Conservation (phyloP, 2,888 invertebrate genomes). For the Incurvaria masculella region DNA sequence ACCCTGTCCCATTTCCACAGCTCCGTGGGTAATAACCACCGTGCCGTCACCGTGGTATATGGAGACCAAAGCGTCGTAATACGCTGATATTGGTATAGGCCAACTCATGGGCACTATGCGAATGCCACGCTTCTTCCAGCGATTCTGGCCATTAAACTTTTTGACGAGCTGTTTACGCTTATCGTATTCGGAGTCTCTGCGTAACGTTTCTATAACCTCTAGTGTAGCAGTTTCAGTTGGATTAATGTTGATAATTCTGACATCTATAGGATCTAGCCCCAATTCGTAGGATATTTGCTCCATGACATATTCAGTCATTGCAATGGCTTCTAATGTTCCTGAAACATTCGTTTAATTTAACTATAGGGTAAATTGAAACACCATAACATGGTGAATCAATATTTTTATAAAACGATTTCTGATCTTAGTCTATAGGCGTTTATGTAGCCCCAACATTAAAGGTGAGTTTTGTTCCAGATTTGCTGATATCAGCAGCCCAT, state of each 20-base stretch:
- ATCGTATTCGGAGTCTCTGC: slow-evolving; percentile 50
- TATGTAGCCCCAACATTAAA: too few species aligned
- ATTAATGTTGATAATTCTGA: slow-evolving; percentile 53
- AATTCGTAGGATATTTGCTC: slow-evolving; percentile 61
- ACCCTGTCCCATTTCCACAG: slow-evolving; percentile 80
- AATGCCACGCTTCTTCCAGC: slow-evolving; percentile 78
- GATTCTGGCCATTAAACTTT: slow-evolving; percentile 63
- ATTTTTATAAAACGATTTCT: too few species aligned
- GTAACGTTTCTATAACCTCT: slow-evolving; percentile 49
- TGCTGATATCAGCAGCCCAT: too few species aligned
- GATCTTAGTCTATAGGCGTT: too few species aligned
- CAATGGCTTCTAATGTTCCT: slow-evolving; percentile 64
- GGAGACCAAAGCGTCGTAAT: slow-evolving; percentile 58
- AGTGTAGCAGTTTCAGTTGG: slow-evolving; percentile 27
- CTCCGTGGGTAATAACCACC: slow-evolving; percentile 68
- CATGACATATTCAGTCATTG: slow-evolving; percentile 61
- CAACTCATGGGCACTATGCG: slow-evolving; percentile 68
- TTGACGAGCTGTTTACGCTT: slow-evolving; percentile 51
- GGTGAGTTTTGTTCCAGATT: too few species aligned
- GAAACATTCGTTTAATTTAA: too few species aligned
- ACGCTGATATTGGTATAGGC: slow-evolving; percentile 48
- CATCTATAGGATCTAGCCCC: slow-evolving; percentile 55
- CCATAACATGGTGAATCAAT: too few species aligned
- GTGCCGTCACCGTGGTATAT: slow-evolving; percentile 70
- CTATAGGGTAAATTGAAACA: too few species aligned